phyloP scores from a whole-genome alignment of 2,113 vertebrate genomes.

The Tonatia bakeri region DNA sequence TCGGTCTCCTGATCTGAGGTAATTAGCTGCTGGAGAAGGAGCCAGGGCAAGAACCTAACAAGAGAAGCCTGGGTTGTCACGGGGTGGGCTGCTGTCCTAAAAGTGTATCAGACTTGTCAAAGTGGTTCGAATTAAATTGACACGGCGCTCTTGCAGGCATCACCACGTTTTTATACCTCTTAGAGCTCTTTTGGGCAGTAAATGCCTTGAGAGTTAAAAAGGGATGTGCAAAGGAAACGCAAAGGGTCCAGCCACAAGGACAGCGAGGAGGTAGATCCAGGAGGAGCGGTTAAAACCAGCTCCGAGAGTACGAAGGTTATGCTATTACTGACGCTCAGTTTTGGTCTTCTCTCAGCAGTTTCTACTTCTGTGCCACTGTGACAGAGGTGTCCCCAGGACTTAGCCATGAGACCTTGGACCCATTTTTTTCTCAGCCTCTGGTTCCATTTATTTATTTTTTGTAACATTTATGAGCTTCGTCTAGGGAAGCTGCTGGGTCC shows the following conservation, averaged over 20 bases:
- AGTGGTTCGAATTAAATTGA: constrained; percentile 83
- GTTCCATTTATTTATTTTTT: constrained; percentile 64
- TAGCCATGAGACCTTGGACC: neutral
- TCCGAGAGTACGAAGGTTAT: neutral
- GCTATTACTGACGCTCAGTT: constrained; percentile 5
- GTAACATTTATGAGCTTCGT: constrained; percentile 44
- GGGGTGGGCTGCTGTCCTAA: constrained; percentile 65
- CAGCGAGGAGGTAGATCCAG: neutral
- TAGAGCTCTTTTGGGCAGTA: constrained; percentile 60
- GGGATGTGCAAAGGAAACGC: constrained; percentile 45
- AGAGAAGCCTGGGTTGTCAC: constrained; percentile 68
- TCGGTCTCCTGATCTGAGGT: constrained; percentile 80
- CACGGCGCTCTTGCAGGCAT: constrained; percentile 66
- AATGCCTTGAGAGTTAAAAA: constrained; percentile 56
- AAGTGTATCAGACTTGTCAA: constrained; percentile 77
- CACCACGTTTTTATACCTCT: constrained; percentile 70
- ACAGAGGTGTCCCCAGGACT: constrained; percentile 28
- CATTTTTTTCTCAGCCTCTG: neutral
- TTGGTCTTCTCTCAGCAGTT: constrained; percentile 62
- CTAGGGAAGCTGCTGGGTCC: neutral
- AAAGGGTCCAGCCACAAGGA: constrained; percentile 28
- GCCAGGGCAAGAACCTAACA: constrained; percentile 74
- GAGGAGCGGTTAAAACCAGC: neutral
- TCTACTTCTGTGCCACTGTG: neutral
- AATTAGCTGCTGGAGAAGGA: constrained; percentile 82